phyloP scores from a whole-genome alignment of 2,888 invertebrate genomes.

The Allygus modestus region DNA sequence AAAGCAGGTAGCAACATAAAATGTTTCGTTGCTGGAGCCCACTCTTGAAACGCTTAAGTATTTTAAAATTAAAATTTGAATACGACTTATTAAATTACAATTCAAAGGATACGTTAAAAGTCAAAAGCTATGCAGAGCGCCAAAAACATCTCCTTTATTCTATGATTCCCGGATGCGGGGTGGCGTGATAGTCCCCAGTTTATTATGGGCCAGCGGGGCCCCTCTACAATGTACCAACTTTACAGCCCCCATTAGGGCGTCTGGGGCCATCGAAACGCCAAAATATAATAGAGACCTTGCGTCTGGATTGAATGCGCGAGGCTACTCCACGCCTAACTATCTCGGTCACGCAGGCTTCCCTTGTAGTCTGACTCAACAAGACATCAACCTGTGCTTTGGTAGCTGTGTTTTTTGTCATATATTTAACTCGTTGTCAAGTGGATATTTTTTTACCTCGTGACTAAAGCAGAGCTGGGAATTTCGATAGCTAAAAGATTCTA shows the following conservation, averaged over 20 bases:
- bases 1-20: no score
- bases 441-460: no score
- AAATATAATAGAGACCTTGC: conserved; percentile 46
- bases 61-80: no score
- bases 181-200: conserved; percentile 31
- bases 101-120: no score
- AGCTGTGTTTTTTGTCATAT: neutral
- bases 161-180: neutral
- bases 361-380: conserved; percentile 11
- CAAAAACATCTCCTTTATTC: neutral
- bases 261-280: conserved; percentile 40
- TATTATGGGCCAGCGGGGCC: conserved; percentile 28
- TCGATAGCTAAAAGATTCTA: no score
- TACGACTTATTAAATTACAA: no score
- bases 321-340: conserved; percentile 19
- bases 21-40: no score
- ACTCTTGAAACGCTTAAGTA: no score
- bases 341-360: conserved; percentile 14
- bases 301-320: conserved; percentile 16
- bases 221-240: conserved; percentile 35
- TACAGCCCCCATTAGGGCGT: conserved; percentile 29
- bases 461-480: no score
- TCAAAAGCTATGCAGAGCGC: neutral
- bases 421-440: no score
- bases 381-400: neutral